Base-by-base conservation (phyloP, 2,113 vertebrate species). In the Turnix velox region DNA sequence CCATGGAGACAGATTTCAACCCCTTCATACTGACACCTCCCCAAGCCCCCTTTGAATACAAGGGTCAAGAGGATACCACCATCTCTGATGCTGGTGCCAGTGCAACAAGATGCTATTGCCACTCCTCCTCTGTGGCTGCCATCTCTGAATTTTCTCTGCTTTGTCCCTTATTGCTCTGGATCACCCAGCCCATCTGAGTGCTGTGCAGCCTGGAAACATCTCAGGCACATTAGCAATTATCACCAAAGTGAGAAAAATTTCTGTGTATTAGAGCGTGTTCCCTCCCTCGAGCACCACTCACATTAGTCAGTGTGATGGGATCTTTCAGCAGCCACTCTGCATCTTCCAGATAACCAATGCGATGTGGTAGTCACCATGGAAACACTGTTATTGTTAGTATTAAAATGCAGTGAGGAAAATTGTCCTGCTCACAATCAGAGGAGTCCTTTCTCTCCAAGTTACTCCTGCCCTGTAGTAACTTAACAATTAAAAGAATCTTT, bases 341-440 rank as follows among this genome's bases (percentile, higher is more conserved):
- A 79, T 87, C 92, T 62, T 78, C 43, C 28, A 77, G 46, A 90
- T 58, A 82, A 79, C 58, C n/a, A 3, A 74, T 24, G 66, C 84
- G 75, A 63, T 84, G 76, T 33, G 73, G 85, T 76, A 75, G 96
- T 94, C 49, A 46, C 91, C 90, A 93, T 90, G 94, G 94, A 25
- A 94, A 96, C 84, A 15, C n/a, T 42, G 75, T 55, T 35, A 52
- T 83, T 66, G 89, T 63, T 42, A 57, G 92, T 33, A 94, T 92
- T 83, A 71, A 48, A 95, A 94, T 92, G 86, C 80, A 62, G 15
- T 30, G 68, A 11, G 65, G 81, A 84, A 96, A 96, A 92, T 67
- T 77, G 87, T 63, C 74, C 58, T 61, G 62, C 66, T 94, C 52
- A 54, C 65, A 76, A 69, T 76, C 89, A 54, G 40, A 78, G 55